Conservation (phyloP, 92 coral and sea anemone species). For the Nematostella vectensis region DNA sequence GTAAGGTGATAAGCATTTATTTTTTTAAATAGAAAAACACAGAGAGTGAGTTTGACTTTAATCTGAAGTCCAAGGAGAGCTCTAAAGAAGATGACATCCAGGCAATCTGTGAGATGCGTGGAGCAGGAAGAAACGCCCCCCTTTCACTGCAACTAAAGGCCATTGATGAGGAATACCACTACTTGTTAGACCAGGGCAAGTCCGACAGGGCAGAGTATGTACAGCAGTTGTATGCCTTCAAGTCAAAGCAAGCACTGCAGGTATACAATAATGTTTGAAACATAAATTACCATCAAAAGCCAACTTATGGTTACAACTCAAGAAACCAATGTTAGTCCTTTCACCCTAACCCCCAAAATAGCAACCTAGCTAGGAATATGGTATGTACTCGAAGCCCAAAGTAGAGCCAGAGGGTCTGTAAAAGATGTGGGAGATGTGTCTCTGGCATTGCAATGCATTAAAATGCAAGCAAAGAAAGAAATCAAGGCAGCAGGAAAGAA, state of each 20-base stretch:
- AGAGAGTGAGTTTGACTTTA: conserved; percentile 81
- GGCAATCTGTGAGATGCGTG: conserved; percentile 91
- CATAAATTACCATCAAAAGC: not conserved
- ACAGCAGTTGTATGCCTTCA: conserved; percentile 82
- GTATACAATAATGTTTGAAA: conserved; percentile 26
- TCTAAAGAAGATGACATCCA: conserved; percentile 93
- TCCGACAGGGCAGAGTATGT: conserved; percentile 95
- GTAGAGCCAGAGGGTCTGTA: too few relatives aligned
- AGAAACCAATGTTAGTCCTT: too few relatives aligned
- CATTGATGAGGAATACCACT: conserved; percentile 87
- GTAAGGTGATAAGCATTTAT: too few relatives aligned
- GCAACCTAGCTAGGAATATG: too few relatives aligned
- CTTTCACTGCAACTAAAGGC: conserved; percentile 82
- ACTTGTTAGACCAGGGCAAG: conserved; percentile 80
- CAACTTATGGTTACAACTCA: too few relatives aligned
- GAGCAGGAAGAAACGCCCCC: conserved; percentile 80
- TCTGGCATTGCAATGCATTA: too few relatives aligned
- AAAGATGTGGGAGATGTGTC: too few relatives aligned
- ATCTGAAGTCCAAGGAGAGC: conserved; percentile 78
- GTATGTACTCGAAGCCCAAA: too few relatives aligned
- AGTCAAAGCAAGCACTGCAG: conserved; percentile 83
- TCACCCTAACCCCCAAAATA: too few relatives aligned
- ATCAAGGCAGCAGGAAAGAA: too few relatives aligned
- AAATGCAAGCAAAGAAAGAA: too few relatives aligned
- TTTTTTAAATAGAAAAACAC: conserved; percentile 37